Percentiles rank a stretch among this genome's conserved stretches.
Evolutionary conservation across 2,113 vertebrate genomes (phyloP).

Genomic region (Paraplagusia blochii): DNA sequence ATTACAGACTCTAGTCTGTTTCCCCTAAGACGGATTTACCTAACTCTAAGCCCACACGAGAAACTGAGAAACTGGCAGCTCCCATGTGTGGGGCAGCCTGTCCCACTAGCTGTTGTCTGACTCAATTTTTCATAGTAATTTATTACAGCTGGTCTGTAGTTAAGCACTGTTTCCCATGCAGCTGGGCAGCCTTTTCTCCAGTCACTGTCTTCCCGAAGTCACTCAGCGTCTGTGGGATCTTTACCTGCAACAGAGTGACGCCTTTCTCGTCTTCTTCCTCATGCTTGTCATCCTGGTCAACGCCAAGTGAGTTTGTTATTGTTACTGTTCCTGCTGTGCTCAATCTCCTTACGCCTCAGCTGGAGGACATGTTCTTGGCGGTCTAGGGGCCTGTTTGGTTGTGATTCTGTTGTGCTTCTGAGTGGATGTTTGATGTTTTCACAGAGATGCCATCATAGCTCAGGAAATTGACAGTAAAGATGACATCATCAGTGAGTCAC

Average conservation of each 20-base stretch:
- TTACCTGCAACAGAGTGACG: slow-evolving; percentile 94
- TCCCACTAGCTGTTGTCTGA: no score
- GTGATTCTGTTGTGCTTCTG: background rate
- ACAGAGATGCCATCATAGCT: slow-evolving; percentile 86
- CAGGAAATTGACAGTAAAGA: slow-evolving; percentile 86
- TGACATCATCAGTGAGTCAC: slow-evolving; percentile 87
- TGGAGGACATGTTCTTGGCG: no score
- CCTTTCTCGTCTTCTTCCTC: slow-evolving; percentile 97
- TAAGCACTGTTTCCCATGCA: slow-evolving; percentile 51
- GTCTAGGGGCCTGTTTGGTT: background rate
- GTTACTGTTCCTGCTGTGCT: background rate
- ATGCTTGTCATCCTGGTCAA: slow-evolving; percentile 99
- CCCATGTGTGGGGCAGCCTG: no score
- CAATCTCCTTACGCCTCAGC: no score
- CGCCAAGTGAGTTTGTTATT: slow-evolving; percentile 83
- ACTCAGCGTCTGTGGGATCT: slow-evolving; percentile 93
- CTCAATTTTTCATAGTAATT: no score
- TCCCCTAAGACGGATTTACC: no score
- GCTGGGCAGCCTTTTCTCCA: slow-evolving; percentile 94
- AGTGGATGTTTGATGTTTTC: slow-evolving; percentile 25
- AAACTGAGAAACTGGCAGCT: no score
- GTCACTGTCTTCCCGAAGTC: slow-evolving; percentile 86
- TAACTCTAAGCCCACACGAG: no score
- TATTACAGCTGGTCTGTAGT: no score
- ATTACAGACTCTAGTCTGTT: no score